Evolutionary conservation across 2,113 vertebrate species (phyloP), one percentile per base, ranked within the genome.

Genomic region (Pterocles orientalis): DNA sequence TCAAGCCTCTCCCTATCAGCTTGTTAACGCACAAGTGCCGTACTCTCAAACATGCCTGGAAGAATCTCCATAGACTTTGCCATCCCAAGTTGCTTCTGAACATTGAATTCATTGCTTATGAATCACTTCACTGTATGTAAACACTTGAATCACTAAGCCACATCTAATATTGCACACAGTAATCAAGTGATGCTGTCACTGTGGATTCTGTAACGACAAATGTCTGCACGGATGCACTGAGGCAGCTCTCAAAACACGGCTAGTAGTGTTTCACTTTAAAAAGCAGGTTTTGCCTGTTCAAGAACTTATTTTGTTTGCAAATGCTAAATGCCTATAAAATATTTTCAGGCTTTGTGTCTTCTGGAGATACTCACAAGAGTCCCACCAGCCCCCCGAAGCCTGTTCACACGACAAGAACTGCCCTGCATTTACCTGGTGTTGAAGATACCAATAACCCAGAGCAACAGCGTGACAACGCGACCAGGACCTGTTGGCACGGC

Each of bases 41-140:
- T 19, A 21, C 68, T 94, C 78, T n/a, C 41, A 91, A 65, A 48
- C 36, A 7, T 1, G 85, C 79, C 93, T 73, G 88, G 60, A 43
- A 92, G 72, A 90, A 88, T 68, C 88, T 94, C 64, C 39, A 18
- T 1, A 53, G 92, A 36, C 56, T 92, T 57, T 60, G 56, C 79
- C 72, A 71, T 66, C 90, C 87, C 92, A 58, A 58, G 82, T 43
- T 76, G 62, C 88, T 81, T 71, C 88, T 78, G 86, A 94, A 56
- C 82, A 69, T 1, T 61, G 60, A 84, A 90, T 91, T 90, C 77
- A 66, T 56, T 71, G 61, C 71, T 83, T 62, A 78, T 71, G 94
- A 93, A 95, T 88, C 95, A 75, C 93, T 88, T 71, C 24, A 26
- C 57, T 81, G 90, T 75, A 75, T 96, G 88, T 75, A 96, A 96